Base-by-base conservation (phyloP, 2,797 vertebrate genomes). In the Tympanoctomys barrerae region DNA sequence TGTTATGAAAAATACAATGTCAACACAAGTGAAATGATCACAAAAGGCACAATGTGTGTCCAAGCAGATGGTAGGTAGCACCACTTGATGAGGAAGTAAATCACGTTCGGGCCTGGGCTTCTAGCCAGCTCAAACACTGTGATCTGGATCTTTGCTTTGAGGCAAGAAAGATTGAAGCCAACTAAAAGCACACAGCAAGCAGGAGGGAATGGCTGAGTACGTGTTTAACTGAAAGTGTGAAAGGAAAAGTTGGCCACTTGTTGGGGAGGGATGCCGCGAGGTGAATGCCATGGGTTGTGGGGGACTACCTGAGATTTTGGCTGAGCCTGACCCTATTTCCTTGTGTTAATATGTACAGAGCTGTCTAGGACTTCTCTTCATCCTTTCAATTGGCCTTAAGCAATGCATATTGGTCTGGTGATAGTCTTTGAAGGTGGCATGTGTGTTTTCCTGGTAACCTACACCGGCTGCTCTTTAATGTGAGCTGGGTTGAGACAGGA, bases 11-110 rank as follows among this genome's bases (percentile, higher is more conserved):
- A 42, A 94, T 26, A 46, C 14, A 18, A 42, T 64, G 10, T 28
- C 81, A 81, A 90, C 70, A 52, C 5, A 24, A 49, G 24, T 28
- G 71, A 71, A 71, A 78, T 59, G 88, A 86, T 73, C 73, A 28
- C 33, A 21, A 52, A 82, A 49, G 83, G 59, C 46, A 61, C 57
- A 84, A 57, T 82, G 80, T 78, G 77, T 87, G 90, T 90, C 61
- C n/a, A 66, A 78, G 73, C 73, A 77, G 42, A 49, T 7, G 49
- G 26, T 36, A 91, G 89, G 87, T n/a, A 96, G 90, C 28, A 71
- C 52, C 3, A 13, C 52, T 77, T 77, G 61, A 88, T 81, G 21
- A 59, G 52, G 66, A 22, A 36, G 22, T 39, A 62, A 0, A 7
- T 86, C 59, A 70, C 42, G 22, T 26, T 73, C 26, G 71, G 71